Percentiles rank a stretch among this genome's conserved stretches.
Conservation (phyloP, 2,888 invertebrate species). For the Alviniconcha strummeri region DNA sequence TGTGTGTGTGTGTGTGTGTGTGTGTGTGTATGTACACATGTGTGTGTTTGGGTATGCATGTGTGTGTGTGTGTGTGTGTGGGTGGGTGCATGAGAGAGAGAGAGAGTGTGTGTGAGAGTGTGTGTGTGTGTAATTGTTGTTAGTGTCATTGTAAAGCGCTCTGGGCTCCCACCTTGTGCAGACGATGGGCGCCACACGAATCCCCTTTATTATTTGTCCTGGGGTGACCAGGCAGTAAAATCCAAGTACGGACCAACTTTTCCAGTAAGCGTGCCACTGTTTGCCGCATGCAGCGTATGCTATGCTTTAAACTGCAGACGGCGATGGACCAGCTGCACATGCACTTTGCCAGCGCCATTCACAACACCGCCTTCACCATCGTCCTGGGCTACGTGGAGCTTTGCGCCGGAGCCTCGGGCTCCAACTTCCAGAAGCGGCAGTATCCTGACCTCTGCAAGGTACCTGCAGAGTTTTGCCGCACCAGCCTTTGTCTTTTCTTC, state of each 20-base stretch:
- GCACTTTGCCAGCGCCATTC: constrained; percentile 95
- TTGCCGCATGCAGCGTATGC: no score
- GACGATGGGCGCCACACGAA: no score
- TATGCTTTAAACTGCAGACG: constrained; percentile 76
- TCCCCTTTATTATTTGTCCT: no score
- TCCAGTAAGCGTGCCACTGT: no score
- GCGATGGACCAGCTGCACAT: constrained; percentile 96
- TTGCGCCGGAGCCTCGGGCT: constrained; percentile 55
- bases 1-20: neutral
- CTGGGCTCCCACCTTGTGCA: no score
- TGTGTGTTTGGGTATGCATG: neutral
- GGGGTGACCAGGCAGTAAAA: no score
- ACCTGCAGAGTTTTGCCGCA: constrained; percentile 20
- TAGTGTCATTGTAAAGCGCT: no score
- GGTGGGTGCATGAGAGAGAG: neutral
- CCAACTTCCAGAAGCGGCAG: constrained; percentile 79
- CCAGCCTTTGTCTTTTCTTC: neutral
- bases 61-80: neutral
- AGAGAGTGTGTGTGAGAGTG: no score
- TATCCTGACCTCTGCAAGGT: constrained; percentile 86
- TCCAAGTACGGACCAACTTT: no score
- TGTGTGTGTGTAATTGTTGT: no score
- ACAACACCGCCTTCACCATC: constrained; percentile 74
- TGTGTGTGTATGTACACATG: neutral
- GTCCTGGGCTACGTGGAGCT: constrained; percentile 74